Evolutionary conservation across 2,113 vertebrate genomes (phyloP), one percentile per base, ranked within the genome.

Genomic region (Felis chaus): DNA sequence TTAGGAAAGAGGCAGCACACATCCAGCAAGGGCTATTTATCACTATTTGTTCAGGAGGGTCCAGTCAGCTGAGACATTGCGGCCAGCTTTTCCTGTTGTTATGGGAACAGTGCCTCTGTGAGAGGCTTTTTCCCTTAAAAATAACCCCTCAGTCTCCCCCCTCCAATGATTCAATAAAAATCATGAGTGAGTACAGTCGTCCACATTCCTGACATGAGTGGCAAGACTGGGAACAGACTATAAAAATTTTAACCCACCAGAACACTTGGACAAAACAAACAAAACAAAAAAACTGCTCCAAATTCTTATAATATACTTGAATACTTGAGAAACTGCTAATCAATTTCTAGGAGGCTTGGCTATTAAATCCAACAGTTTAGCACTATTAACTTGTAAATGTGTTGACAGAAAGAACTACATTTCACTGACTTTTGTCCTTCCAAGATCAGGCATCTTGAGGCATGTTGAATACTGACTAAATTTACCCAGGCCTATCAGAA

Each of bases 11-110:
- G 19, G 33, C 16, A 95, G n/a, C 19, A 9, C 4, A 31, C 12
- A 45, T 82, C 33, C 13, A 65, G 33, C 9, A 68, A 57, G 55
- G 39, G n/a, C 39, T 55, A n/a, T 53, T 29, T 55, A 48, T 53
- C 74, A 45, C 21, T 81, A 36, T 69, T 19, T 78, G 41, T 41
- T 84, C 19, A 23, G 1, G 33, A 81, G 86, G 89, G 97, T 79
- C 97, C 98, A 97, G 98, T 96, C 97, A 97, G 97, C 94, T 97
- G 97, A 98, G 98, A 98, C 97, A 97, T 84, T 97, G 97, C 94
- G 92, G 96, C 92, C 61, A 97, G 97, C 94, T 98, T 98, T 98
- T 97, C 83, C 84, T 91, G 98, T 98, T 98, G 98, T 97, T 98
- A 98, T 98, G 97, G 99, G 97, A 99, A 99, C 97, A 76, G 41